phyloP scores from a whole-genome alignment of 2,888 invertebrate genomes.

The Chironomus tentans region DNA sequence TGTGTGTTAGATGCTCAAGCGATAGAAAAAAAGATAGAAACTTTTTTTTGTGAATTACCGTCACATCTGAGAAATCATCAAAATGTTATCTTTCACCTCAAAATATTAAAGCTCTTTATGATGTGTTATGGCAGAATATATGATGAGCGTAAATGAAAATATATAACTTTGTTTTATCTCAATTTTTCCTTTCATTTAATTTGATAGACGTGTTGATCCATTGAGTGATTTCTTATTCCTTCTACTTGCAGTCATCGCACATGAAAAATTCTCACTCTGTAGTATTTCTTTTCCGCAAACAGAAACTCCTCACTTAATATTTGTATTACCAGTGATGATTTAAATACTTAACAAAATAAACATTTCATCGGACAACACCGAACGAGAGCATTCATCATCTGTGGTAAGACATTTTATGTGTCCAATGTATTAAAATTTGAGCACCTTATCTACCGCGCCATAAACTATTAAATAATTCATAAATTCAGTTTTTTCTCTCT shows the following conservation, averaged over 20 bases:
- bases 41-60: not conserved
- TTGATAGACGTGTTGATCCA: not conserved
- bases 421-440: constrained; percentile 25
- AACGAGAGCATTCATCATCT: constrained; percentile 16
- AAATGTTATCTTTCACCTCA: not conserved
- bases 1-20: not conserved
- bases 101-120: not conserved
- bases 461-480: constrained; percentile 26
- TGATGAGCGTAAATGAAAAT: not conserved
- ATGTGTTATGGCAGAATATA: not conserved
- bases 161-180: not conserved
- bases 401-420: constrained; percentile 15
- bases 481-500: constrained; percentile 7
- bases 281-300: not conserved
- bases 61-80: constrained; percentile 1
- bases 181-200: not conserved
- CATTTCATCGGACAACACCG: constrained; percentile 4
- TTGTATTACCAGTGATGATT: not conserved
- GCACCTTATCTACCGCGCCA: constrained; percentile 6
- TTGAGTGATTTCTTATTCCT: not conserved
- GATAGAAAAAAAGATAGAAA: not conserved
- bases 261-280: not conserved
- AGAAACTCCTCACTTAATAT: no score
- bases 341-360: not conserved
- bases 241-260: not conserved